Evolutionary conservation across 2,113 vertebrate genomes (phyloP).

Genomic region (Nothoprocta pentlandii): DNA sequence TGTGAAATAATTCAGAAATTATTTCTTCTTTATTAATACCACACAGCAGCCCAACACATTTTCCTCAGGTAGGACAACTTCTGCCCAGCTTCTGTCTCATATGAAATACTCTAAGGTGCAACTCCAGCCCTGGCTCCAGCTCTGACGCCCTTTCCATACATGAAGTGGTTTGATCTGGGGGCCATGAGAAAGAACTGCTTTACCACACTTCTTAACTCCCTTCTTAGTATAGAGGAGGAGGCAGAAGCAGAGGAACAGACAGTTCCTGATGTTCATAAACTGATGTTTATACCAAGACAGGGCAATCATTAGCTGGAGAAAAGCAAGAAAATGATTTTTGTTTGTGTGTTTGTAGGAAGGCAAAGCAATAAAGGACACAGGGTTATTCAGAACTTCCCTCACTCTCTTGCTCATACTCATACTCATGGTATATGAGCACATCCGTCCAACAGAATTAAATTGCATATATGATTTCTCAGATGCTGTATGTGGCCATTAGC

Average conservation of each 20-base stretch:
- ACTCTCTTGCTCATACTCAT: not conserved
- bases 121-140: not conserved
- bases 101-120: not conserved
- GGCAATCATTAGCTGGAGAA: not conserved
- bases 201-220: accelerated
- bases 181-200: not conserved
- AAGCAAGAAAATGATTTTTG: not conserved
- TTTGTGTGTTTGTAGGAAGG: not conserved
- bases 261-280: no score
- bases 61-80: not conserved
- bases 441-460: not conserved
- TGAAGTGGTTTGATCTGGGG: not conserved
- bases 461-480: accelerated
- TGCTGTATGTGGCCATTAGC: not conserved
- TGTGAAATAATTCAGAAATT: not conserved
- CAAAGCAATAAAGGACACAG: not conserved
- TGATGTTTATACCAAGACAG: not conserved
- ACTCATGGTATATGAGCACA: not conserved
- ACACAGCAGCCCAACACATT: not conserved
- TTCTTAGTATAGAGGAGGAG: not conserved
- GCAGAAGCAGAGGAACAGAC: not conserved
- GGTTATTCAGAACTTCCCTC: not conserved
- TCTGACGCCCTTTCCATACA: not conserved
- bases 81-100: not conserved
- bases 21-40: conserved; percentile 17